Conservation (phyloP, 1,140 invertebrate species). For the Sipha flava region DNA sequence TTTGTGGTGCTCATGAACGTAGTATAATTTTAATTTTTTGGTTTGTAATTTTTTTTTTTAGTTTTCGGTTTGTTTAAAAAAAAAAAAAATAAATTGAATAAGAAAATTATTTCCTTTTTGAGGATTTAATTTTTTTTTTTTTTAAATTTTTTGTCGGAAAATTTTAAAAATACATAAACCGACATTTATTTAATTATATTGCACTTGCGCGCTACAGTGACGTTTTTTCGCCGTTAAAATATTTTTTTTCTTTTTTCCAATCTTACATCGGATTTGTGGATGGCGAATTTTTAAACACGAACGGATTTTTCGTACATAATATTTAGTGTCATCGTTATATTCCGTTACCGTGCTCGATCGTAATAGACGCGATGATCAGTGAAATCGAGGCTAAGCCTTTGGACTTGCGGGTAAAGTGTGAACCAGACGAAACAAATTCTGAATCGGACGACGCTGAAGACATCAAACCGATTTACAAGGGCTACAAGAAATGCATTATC, state of each 20-base stretch:
- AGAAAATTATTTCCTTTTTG: background rate
- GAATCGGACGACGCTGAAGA: slow-evolving; percentile 26
- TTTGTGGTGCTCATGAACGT: slow-evolving; percentile 12
- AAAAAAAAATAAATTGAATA: background rate
- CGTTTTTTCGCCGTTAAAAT: background rate
- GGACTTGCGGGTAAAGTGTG: slow-evolving; percentile 28
- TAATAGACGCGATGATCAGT: slow-evolving; percentile 20
- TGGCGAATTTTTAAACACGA: background rate
- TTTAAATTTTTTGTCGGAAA: background rate
- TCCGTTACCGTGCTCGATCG: background rate
- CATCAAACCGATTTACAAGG: slow-evolving; percentile 19
- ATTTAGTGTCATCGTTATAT: background rate
- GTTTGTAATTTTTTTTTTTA: background rate
- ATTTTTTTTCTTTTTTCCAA: background rate
- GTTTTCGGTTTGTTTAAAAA: background rate
- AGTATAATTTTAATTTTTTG: background rate
- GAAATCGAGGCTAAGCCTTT: slow-evolving; percentile 26
- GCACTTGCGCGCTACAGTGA: background rate
- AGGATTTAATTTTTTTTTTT: background rate
- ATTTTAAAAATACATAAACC: slow-evolving; percentile 5
- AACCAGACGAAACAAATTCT: slow-evolving; percentile 14
- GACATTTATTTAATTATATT: background rate
- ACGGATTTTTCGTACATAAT: background rate
- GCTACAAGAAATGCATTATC: slow-evolving; percentile 31
- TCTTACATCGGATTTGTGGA: background rate